Evolutionary conservation across 1,140 invertebrate genomes (phyloP).

Genomic region (Drosophila nebulosa): DNA sequence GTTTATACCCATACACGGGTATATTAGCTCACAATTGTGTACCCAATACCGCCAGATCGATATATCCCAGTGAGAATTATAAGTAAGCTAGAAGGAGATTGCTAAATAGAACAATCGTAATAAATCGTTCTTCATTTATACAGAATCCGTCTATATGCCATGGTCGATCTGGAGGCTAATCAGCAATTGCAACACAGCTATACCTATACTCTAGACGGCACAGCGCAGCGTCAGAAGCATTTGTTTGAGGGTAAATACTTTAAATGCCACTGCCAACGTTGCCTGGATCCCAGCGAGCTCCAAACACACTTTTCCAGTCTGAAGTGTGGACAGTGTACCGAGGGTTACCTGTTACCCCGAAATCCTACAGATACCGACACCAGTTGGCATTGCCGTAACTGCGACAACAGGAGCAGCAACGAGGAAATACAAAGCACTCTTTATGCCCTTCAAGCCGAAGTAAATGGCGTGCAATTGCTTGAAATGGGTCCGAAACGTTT

Average conservation of each 20-base stretch:
- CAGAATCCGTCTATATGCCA: constrained; percentile 87
- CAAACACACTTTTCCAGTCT: constrained; percentile 88
- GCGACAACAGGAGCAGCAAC: constrained; percentile 84
- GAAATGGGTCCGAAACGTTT: constrained; percentile 76
- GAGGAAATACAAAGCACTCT: constrained; percentile 83
- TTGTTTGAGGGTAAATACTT: constrained; percentile 90
- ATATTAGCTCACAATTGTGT: constrained; percentile 91
- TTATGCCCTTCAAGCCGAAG: constrained; percentile 84
- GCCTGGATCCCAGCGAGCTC: constrained; percentile 88
- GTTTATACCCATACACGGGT: constrained; percentile 87
- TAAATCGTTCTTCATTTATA: constrained; percentile 14
- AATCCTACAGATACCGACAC: constrained; percentile 86
- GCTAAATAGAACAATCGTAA: background rate
- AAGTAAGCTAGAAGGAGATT: constrained; percentile 76
- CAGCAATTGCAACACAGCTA: constrained; percentile 87
- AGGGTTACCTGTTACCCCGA: constrained; percentile 85
- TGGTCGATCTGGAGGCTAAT: constrained; percentile 84
- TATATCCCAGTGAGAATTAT: constrained; percentile 83
- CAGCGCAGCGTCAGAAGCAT: constrained; percentile 86
- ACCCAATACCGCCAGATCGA: constrained; percentile 89
- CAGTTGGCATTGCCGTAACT: constrained; percentile 89
- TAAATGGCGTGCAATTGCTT: constrained; percentile 81
- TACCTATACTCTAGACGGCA: constrained; percentile 89
- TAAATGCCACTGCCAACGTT: constrained; percentile 87
- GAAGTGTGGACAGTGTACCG: constrained; percentile 88